Evolutionary conservation across 2,888 invertebrate genomes (phyloP), one percentile per base, ranked within the genome.

Genomic region (Drosophila engyochracea): DNA sequence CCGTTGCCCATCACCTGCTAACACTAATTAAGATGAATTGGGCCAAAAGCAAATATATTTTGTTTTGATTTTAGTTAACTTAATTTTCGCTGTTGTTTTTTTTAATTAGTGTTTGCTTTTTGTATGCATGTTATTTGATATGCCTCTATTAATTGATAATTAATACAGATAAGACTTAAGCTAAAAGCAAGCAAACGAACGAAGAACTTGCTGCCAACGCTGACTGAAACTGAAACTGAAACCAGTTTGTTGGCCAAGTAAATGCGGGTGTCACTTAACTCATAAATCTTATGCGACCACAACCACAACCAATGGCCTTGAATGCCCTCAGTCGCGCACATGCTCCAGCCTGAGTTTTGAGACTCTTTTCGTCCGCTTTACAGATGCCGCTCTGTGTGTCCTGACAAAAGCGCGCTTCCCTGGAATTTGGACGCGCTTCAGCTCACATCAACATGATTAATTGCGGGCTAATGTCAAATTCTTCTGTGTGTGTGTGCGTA

Each of bases 181-280:
- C 69, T 75, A 67, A 52, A 71, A 22, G 37, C 51, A 58, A 60
- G 59, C 70, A 61, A 57, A 57, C 69, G 58, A 62, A 62, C 71
- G 77, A 63, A 82, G 80, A 80, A 80, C 80, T 79, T 73, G 79
- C 70, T 74, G 76, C 74, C 76, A 74, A 70, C 78, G 63, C 67
- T 61, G 65, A 41, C 35, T 39, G 57, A 41, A 63, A 54, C 59
- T 52, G 71, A 69, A 68, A 37, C 57, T 39, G 52, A 82, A 87
- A 87, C 87, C 79, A 75, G 87, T 90, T 90, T 88, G 76, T 70
- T 62, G 73, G 68, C 73, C 72, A 78, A 78, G 80, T 82, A 74
- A 79, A 82, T 82, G 85, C 85, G 84, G 84, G 86, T 86, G 90
- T 85, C 86, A 83, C 89, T 85, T 74, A 68, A 75, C 82, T 78